Evolutionary conservation across 2,113 vertebrate species (phyloP).

Genomic region (Phainopepla nitens): DNA sequence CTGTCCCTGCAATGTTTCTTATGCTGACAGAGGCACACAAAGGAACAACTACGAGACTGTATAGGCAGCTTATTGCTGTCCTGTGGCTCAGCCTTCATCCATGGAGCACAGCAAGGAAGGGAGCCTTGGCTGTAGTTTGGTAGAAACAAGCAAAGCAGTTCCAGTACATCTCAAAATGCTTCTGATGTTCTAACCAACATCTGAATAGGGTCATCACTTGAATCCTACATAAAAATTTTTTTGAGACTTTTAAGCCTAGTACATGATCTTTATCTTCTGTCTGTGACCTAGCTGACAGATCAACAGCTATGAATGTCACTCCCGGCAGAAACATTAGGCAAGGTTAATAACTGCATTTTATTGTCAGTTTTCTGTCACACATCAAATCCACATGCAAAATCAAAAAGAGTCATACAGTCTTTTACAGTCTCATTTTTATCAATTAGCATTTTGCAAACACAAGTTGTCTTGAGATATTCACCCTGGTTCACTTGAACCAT

Average conservation of each 20-base stretch:
- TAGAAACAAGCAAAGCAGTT: not conserved
- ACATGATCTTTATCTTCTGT: not conserved
- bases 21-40: not conserved
- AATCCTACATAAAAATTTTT: not conserved
- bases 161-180: not conserved
- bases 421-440: not conserved
- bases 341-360: not conserved
- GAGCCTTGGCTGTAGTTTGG: rapidly evolving
- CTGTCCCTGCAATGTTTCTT: not conserved
- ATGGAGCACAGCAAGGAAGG: not conserved
- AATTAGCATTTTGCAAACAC: not conserved
- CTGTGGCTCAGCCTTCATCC: not conserved
- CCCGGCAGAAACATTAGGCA: not conserved
- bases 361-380: not conserved
- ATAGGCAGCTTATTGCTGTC: not conserved
- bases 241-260: not conserved
- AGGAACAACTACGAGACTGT: not conserved
- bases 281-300: not conserved
- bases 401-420: not conserved
- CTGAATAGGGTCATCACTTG: not conserved
- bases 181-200: not conserved
- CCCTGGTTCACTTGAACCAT: not conserved
- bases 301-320: not conserved
- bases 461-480: not conserved
- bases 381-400: not conserved